Base-by-base conservation (phyloP, 2,797 vertebrate species). In the Glossophaga mutica region DNA sequence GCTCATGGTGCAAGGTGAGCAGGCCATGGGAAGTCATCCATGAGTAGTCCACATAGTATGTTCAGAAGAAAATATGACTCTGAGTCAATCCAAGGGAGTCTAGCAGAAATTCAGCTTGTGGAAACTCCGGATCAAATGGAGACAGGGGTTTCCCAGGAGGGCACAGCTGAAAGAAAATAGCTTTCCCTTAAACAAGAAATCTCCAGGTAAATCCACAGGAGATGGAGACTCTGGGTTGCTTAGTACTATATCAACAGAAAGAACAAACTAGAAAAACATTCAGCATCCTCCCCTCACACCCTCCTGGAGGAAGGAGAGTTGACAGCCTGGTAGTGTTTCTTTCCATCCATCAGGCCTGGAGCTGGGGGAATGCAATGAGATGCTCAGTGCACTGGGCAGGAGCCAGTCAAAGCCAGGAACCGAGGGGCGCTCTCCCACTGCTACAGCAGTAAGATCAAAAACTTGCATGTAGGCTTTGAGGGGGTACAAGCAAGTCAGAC, bases 1-100 rank as follows among this genome's bases (percentile, higher is more conserved):
- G 8, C 67, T 90, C 85, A 57, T 57, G 95, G 96, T 87, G 55
- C 95, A 94, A 97, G 86, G 90, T 85, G 97, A 97, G 74, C 21
- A 77, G 94, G 85, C 46, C n/a, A 18, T 6, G 26, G 92, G 95
- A 97, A 97, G 94, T 90, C 90, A 22, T 48, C 91, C 94, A 90
- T 15, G 82, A 70, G 73, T 24, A 79, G 29, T 57, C 73, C 70
- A 55, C 84, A 82, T 94, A 76, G 73, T 55, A n/a, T 62, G 44
- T 85, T 74, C 34, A 12, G 83, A 90, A 96, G 96, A 94, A 46
- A 96, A 16, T 39, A 73, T 70, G 77, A 96, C 91, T 95, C 57
- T 79, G 92, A 96, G 94, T 62, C 19, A 26, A 32, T 42, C 37
- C 94, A 84, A 93, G 82, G 44, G 74, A 92, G 39, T 83, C 57